phyloP scores from a whole-genome alignment of 1,140 invertebrate species.

The Achatina immaculata region DNA sequence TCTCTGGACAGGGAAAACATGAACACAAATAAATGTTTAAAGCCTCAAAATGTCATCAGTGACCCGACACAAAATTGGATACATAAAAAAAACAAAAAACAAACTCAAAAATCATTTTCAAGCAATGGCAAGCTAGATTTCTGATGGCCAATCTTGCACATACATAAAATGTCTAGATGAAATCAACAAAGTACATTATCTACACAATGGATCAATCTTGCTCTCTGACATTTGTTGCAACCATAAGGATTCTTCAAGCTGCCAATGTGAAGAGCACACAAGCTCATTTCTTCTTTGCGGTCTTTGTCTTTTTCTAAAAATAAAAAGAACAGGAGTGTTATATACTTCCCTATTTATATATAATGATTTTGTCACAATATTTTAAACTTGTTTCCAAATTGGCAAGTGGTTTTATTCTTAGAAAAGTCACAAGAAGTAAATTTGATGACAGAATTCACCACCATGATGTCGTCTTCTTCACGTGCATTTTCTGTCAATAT shows the following conservation, averaged over 20 bases:
- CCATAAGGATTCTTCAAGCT: constrained; percentile 30
- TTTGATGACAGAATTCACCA: no score
- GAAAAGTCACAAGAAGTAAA: no score
- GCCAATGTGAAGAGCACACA: constrained; percentile 26
- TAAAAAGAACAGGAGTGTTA: neutral
- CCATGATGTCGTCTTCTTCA: no score
- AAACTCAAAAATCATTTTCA: neutral
- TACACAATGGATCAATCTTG: neutral
- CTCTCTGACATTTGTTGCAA: constrained; percentile 18
- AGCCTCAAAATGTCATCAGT: neutral
- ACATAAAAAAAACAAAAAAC: neutral
- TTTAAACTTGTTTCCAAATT: no score
- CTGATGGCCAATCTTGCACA: neutral
- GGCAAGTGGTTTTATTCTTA: no score
- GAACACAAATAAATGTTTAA: neutral
- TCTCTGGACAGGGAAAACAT: no score
- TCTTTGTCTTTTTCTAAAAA: constrained; percentile 14
- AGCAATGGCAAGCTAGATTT: neutral
- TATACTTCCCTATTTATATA: no score
- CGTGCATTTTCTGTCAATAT: no score
- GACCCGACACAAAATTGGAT: neutral
- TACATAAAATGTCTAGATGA: neutral
- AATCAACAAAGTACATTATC: neutral
- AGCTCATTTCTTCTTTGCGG: constrained; percentile 24
- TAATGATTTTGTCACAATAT: no score